phyloP scores from a whole-genome alignment of 2,113 vertebrate genomes.

The Dicentrarchus labrax region DNA sequence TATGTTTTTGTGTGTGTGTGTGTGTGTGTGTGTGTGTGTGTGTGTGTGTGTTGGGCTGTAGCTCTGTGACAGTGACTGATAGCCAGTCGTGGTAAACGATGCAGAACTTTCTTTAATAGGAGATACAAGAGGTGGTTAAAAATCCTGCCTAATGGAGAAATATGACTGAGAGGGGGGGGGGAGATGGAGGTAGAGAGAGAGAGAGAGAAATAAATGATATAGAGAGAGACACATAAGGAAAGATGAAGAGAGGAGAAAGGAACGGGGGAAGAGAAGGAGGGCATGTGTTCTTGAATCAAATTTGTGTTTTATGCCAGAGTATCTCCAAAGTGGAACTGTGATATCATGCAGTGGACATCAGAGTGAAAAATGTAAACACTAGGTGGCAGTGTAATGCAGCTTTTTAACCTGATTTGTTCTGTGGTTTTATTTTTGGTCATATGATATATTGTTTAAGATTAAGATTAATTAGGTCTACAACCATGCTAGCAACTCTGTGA shows the following conservation, averaged over 20 bases:
- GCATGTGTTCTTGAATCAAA: constrained; percentile 10
- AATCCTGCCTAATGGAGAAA: constrained; percentile 83
- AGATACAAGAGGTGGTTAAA: constrained; percentile 88
- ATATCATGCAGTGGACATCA: background rate
- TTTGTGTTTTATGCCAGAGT: background rate
- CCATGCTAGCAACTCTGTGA: too few relatives aligned
- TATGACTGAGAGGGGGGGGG: constrained; percentile 64
- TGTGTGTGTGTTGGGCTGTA: constrained; percentile 25
- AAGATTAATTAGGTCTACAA: too few relatives aligned
- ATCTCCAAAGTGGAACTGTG: background rate
- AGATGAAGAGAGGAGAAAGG: background rate
- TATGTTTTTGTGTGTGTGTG: constrained; percentile 6
- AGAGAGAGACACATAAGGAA: background rate
- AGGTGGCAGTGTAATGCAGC: background rate
- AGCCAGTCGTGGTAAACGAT: constrained; percentile 83
- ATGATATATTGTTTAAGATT: too few relatives aligned
- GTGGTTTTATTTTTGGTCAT: too few relatives aligned
- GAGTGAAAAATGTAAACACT: background rate
- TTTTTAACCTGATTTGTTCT: background rate
- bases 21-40: constrained; percentile 42
- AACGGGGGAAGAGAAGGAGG: background rate
- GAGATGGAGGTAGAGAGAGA: constrained; percentile 5
- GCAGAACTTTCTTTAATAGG: constrained; percentile 87
- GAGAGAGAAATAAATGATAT: background rate
- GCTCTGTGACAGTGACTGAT: constrained; percentile 86